phyloP scores from a whole-genome alignment of 2,888 invertebrate species.

The Mythimna loreyi region DNA sequence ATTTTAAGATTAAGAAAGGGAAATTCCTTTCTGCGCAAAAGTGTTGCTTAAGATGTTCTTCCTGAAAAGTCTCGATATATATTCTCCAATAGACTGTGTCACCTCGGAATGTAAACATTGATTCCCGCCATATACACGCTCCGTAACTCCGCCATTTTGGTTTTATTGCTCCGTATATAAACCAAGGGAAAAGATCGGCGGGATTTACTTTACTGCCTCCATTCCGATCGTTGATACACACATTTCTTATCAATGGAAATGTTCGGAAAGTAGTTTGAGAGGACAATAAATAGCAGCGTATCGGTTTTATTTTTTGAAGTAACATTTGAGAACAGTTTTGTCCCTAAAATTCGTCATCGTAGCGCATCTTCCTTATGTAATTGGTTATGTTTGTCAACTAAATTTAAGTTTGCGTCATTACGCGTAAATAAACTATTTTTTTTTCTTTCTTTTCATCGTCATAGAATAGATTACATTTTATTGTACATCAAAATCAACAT shows the following conservation, averaged over 20 bases:
- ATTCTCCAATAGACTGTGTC: slow-evolving; percentile 11
- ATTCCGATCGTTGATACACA: slow-evolving; percentile 33
- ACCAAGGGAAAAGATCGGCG: slow-evolving; percentile 40
- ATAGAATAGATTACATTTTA: no score
- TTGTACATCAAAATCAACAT: no score
- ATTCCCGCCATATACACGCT: slow-evolving; percentile 35
- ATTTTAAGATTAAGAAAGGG: no score
- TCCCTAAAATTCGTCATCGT: no score
- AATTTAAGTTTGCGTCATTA: no score
- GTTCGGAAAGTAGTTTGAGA: slow-evolving; percentile 18
- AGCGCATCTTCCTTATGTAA: no score
- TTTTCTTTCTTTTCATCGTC: no score
- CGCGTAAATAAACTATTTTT: no score
- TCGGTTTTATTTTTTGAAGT: slow-evolving; percentile 1
- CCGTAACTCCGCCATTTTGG: slow-evolving; percentile 39
- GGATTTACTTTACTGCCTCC: slow-evolving; percentile 45
- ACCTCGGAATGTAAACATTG: slow-evolving; percentile 27
- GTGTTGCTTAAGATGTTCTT: no score
- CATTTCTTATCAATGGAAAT: slow-evolving; percentile 19
- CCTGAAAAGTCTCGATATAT: slow-evolving; percentile 7
- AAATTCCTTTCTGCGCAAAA: no score
- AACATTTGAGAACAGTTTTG: not conserved
- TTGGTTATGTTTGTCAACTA: no score
- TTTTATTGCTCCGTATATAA: slow-evolving; percentile 52
- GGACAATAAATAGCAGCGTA: not conserved